Percentiles rank a stretch among this genome's conserved stretches.
Conservation (phyloP, 2,888 invertebrate genomes). For the Tetranychus piercei region DNA sequence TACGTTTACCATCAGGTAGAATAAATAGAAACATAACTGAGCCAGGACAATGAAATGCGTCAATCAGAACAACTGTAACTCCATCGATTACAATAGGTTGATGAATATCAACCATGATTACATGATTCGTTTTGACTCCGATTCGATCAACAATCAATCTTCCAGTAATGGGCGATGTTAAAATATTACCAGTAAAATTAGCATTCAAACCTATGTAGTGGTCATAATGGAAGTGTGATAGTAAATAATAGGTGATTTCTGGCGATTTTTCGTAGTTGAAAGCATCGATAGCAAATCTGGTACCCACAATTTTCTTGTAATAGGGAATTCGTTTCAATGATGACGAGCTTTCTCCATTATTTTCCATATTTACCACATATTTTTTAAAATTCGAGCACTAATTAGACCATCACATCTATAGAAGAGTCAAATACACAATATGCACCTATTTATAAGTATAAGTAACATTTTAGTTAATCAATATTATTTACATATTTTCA, state of each 20-base stretch:
- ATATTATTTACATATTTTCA: no score
- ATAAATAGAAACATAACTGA: slow-evolving; percentile 52
- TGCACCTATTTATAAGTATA: no score
- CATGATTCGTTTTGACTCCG: background rate
- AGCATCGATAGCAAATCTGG: slow-evolving; percentile 54
- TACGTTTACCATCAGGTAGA: slow-evolving; percentile 42
- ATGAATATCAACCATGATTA: slow-evolving; percentile 38
- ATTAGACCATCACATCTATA: no score
- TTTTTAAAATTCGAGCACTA: no score
- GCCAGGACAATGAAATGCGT: slow-evolving; percentile 63
- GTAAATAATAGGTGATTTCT: slow-evolving; percentile 48
- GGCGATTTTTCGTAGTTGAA: slow-evolving; percentile 52
- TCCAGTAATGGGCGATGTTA: slow-evolving; percentile 43
- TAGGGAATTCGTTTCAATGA: slow-evolving; percentile 12
- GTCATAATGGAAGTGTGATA: slow-evolving; percentile 59
- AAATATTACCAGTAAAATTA: slow-evolving; percentile 45
- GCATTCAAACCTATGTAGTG: slow-evolving; percentile 54
- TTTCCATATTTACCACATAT: no score
- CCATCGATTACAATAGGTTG: slow-evolving; percentile 39
- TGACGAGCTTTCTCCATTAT: background rate
- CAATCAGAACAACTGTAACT: slow-evolving; percentile 46
- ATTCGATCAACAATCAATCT: slow-evolving; percentile 7
- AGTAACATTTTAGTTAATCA: no score
- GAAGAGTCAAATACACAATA: no score
- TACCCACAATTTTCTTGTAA: slow-evolving; percentile 36